A percentile compares a stretch with the other conserved stretches of the same genome.
Evolutionary conservation across 2,797 vertebrate species (phyloP).

Genomic region (Neomorphus geoffroyi): DNA sequence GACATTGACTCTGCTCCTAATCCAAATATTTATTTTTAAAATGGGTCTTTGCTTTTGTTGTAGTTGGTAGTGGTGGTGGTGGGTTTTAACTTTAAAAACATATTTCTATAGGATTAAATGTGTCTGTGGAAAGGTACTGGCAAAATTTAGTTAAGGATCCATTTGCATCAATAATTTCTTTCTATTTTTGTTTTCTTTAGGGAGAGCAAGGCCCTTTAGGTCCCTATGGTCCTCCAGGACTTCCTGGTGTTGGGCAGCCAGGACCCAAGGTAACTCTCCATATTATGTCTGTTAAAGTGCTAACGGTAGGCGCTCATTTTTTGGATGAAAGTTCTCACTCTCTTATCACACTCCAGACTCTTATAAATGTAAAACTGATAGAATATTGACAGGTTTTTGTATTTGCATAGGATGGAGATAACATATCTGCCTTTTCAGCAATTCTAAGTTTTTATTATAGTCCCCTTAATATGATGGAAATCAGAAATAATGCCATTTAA

Average conservation of each 20-base stretch:
- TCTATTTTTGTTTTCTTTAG: slow-evolving; percentile 27
- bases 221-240: slow-evolving; percentile 71
- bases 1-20: too few species aligned
- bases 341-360: not conserved
- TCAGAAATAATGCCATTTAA: not conserved
- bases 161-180: not conserved
- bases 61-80: too few species aligned
- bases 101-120: not conserved
- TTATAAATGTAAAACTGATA: not conserved
- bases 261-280: slow-evolving; percentile 73
- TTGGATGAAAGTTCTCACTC: not conserved
- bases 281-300: not conserved
- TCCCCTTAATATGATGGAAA: not conserved
- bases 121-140: not conserved
- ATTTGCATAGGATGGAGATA: not conserved
- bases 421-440: not conserved
- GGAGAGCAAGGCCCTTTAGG: slow-evolving; percentile 73
- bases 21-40: too few species aligned
- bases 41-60: too few species aligned
- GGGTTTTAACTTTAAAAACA: not conserved
- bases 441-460: not conserved
- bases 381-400: not conserved
- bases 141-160: not conserved
- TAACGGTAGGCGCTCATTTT: not conserved
- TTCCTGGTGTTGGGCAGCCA: slow-evolving; percentile 68